Base-by-base conservation (phyloP, 1,140 invertebrate species). In the Caerostris darwini region DNA sequence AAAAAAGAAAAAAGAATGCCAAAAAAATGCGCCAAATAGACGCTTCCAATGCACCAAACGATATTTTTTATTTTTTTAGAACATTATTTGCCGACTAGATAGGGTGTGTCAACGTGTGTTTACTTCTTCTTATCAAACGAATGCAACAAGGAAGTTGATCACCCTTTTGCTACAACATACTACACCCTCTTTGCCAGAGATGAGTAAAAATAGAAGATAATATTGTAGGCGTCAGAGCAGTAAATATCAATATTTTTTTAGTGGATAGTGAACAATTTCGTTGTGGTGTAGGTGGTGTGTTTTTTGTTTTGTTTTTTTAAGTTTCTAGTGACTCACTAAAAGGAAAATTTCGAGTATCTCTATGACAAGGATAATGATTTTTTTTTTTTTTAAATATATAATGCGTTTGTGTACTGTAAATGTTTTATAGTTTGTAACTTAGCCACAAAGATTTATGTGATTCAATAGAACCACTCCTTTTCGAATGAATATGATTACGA, bases 81-180 rank as follows among this genome's bases (percentile, higher is more conserved):
- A 57, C 17, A n/a, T 85, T 50, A 59, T 87, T 87, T 34, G 14
- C 85, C 53, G 58, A 10, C 54, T 58, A 50, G 57, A 87, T 64
- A 87, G 58, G 61, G 85, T n/a, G 58, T 50, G 85, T 85, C 56
- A 87, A 87, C 85, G 58, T 87, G 14, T 61, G 85, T 87, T 87
- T 57, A 61, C 34, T 77, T 77, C 34, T 77, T 77, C 71, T 77
- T 77, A 77, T 77, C 71, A 77, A 77, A 34, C 10, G n/a, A 77
- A 77, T 19, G 19, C 5, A 77, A 77, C 34, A 34, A 58, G 85
- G 85, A 87, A 87, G 85, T 61, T 34, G 58, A 59, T 56, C 82
- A 19, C n/a, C 82, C 82, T n/a, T 7, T 53, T 14, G 19, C 71
- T 10, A 81, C 61, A 67, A 34, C 34, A 34, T 34, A 34, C 34